These are phyloP conservation scores for Macrotis lagotis DNA, from an alignment of 2,113 vertebrate genomes.

Conservation along the genomic window DNA sequence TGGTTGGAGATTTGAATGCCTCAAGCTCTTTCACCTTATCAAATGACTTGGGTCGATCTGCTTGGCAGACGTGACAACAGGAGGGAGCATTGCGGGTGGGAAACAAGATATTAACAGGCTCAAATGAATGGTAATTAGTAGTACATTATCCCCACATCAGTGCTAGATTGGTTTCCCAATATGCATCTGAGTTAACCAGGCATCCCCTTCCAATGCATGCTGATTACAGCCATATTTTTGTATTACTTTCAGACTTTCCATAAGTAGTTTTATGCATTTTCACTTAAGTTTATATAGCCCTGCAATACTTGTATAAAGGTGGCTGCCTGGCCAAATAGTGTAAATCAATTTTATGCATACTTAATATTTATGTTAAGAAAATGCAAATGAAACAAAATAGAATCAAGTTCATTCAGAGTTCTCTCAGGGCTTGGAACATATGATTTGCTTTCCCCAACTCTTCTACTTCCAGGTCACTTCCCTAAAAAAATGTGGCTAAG, in stretches of 20 bases:
- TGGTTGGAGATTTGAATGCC: conserved; percentile 69
- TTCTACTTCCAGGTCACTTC: not conserved
- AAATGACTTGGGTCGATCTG: conserved; percentile 68
- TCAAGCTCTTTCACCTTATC: conserved; percentile 81
- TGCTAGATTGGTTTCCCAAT: conserved; percentile 44
- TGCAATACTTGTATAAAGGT: not conserved
- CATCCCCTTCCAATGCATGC: conserved; percentile 39
- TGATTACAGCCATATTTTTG: conserved; percentile 45
- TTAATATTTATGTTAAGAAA: not conserved
- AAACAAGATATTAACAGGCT: conserved; percentile 69
- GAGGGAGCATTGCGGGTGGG: conserved; percentile 65
- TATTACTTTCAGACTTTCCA: conserved; percentile 48
- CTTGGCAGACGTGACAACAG: conserved; percentile 71
- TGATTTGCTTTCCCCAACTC: not conserved
- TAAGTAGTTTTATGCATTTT: conserved; percentile 39
- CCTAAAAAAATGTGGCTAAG: not conserved
- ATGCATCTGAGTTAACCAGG: conserved; percentile 59
- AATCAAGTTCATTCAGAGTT: not conserved
- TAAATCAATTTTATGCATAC: not conserved
- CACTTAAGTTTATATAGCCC: conserved; percentile 45
- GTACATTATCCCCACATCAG: conserved; percentile 62
- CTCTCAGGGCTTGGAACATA: not conserved
- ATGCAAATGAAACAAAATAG: not conserved
- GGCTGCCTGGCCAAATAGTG: not conserved
- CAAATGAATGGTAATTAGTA: conserved; percentile 66